Evolutionary conservation across 2,797 vertebrate species (phyloP), one percentile per base, ranked within the genome.

Genomic region (Sparus aurata): DNA sequence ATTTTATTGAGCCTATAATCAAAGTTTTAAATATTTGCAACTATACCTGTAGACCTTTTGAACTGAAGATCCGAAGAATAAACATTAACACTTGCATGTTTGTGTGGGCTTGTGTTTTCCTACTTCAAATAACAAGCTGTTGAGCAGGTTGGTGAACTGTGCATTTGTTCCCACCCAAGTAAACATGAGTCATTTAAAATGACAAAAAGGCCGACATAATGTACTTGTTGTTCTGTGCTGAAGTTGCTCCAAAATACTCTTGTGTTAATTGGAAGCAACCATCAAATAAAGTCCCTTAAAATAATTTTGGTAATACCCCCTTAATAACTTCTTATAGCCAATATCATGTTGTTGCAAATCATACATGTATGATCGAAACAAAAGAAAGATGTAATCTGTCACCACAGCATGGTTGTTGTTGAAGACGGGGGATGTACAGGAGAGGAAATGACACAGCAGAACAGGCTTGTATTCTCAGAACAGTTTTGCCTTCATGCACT

Each of bases 371-470:
- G 46, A 47, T 1, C 2, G 23, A 22, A 34, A 68, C 7, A 30
- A 23, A 12, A 52, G 7, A 54, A n/a, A 59, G 41, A 13, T 27
- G 0, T 18, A n/a, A 22, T 64, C 22, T 61, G n/a, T 53, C 69
- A 63, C 61, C 69, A 69, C 68, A 68, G 30, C 13, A 47, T 8
- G 2, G 22, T 15, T 66, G 43, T 38, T 63, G 23, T 59, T 75
- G 45, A 52, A 49, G 30, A 74, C 3, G 61, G 77, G 27, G 79
- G 79, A 80, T 80, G 52, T 74, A 78, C 78, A 79, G 27, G 23
- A 87, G 64, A 87, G 85, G 85, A 84, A 85, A 63, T 91, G 81
- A 87, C 67, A 85, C 68, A 34, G 69, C 69, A 79, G 23, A 83
- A 73, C 23, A 53, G 10, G 8, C 38, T 38, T 57, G 25, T 75